Evolutionary conservation across 1,140 invertebrate species (phyloP).

Genomic region (Neotoxoptera formosana): DNA sequence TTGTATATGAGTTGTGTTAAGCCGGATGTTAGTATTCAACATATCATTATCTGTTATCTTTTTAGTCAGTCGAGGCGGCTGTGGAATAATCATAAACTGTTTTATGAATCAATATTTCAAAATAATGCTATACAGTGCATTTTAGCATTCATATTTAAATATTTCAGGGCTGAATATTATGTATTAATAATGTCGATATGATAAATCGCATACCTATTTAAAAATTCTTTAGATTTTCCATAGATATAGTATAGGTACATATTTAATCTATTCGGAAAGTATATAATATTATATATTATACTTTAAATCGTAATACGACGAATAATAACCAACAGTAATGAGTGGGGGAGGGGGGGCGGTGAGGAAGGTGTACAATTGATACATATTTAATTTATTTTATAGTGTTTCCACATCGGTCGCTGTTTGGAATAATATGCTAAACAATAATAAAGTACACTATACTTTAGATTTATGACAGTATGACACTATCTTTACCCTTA

Average conservation of each 20-base stretch:
- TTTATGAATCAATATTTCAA: not conserved
- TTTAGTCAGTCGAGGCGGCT: not conserved
- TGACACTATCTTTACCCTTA: not conserved
- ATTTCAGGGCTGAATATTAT: not conserved
- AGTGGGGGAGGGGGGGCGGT: no score
- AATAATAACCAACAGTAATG: not conserved
- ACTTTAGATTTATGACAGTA: not conserved
- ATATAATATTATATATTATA: not conserved
- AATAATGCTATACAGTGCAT: not conserved
- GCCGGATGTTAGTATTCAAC: constrained; percentile 11
- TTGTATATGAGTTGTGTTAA: not conserved
- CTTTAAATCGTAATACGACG: not conserved
- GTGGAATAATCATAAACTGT: not conserved
- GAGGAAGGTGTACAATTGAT: not conserved
- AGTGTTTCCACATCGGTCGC: not conserved
- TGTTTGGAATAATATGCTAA: not conserved
- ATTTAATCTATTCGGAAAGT: not conserved
- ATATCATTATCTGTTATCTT: constrained; percentile 3
- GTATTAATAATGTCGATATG: not conserved
- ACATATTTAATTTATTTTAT: not conserved
- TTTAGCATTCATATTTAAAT: not conserved
- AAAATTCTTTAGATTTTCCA: not conserved
- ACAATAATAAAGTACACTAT: not conserved
- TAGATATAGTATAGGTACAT: not conserved
- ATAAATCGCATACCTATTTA: not conserved